Base-by-base conservation (phyloP, 2,113 vertebrate species). In the Mesocricetus auratus region DNA sequence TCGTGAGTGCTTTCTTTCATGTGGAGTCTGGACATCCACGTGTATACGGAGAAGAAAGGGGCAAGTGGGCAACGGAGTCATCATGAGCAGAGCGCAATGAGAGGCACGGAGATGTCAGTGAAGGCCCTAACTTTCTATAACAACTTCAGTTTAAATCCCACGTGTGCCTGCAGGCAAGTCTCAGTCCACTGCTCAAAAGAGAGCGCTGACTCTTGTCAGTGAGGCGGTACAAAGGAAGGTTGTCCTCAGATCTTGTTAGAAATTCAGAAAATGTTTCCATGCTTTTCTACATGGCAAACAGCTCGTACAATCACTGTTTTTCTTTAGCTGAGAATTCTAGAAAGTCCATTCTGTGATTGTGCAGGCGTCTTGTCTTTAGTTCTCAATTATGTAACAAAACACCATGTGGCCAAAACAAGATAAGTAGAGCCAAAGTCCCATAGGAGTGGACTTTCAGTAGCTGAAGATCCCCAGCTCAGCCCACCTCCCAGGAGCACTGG, bases 221-320 rank as follows among this genome's bases (percentile, higher is more conserved):
- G 22, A 56, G 47, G 86, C 15, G 4, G 3, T 73, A 1, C n/a
- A 36, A 78, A 94, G 68, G 47, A 58, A 45, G 7, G 17, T 75
- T 82, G 93, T 74, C 56, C 81, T 95, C 17, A 36, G 19, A 82
- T 66, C 93, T 47, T 47, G 58, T 90, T 96, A 64, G 81, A 93
- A 90, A 86, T 69, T 19, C 29, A 74, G 60, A 82, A 58, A 74
- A 68, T 86, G 12, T 36, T 73, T 47, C 74, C 62, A 1, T 21
- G 0, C 17, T 82, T 45, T 22, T 26, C 33, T 42, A 31, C 31
- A 26, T 71, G 60, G 42, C 8, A 47, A 93, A 26, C 22, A 82
- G 8, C 22, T 56, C 7, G 62, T 39, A 29, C 36, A 22, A 74
- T 21, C 24, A 45, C 5, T 21, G 36, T 71, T 19, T 39, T 24